phyloP scores from a whole-genome alignment of 2,888 invertebrate genomes.

The Galeopsomyia nigrocyanea region DNA sequence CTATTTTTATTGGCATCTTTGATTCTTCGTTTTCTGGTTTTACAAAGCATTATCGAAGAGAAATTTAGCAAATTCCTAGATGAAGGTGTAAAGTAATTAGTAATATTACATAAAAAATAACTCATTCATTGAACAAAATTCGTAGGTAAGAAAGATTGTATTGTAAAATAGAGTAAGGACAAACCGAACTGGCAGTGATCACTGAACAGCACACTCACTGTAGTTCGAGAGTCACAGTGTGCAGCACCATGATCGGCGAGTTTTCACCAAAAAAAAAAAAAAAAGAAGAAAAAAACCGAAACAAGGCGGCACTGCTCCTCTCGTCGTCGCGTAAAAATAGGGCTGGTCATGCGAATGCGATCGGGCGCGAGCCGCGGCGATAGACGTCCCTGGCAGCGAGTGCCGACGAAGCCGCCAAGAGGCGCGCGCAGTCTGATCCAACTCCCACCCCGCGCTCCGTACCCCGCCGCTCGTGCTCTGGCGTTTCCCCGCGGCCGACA shows the following conservation, averaged over 20 bases:
- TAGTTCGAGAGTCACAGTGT: too few species aligned
- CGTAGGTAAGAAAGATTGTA: too few species aligned
- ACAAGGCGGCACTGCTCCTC: too few species aligned
- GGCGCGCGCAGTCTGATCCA: slow-evolving; percentile 61
- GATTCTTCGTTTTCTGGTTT: slow-evolving; percentile 6
- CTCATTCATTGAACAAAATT: neutral
- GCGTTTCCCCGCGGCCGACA: slow-evolving; percentile 64
- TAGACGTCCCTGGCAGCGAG: slow-evolving; percentile 47
- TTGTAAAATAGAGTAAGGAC: too few species aligned
- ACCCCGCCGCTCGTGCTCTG: slow-evolving; percentile 21
- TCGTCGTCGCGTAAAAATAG: too few species aligned
- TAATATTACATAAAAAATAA: neutral
- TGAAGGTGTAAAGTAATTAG: neutral
- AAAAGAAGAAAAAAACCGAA: too few species aligned
- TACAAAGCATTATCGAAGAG: slow-evolving; percentile 23
- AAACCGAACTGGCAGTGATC: too few species aligned
- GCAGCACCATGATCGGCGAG: too few species aligned
- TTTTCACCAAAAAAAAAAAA: too few species aligned
- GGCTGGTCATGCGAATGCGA: too few species aligned
- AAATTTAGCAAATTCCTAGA: slow-evolving; percentile 5
- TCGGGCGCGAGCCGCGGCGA: neutral
- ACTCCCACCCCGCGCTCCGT: too few species aligned
- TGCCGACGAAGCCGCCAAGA: slow-evolving; percentile 66
- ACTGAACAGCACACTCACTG: too few species aligned
- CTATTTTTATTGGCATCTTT: slow-evolving; percentile 33